Percentiles rank a stretch among this genome's conserved stretches.
These are phyloP conservation scores for Rhynchomys soricoides DNA, from an alignment of 2,113 vertebrate genomes.

Conservation along the genomic window DNA sequence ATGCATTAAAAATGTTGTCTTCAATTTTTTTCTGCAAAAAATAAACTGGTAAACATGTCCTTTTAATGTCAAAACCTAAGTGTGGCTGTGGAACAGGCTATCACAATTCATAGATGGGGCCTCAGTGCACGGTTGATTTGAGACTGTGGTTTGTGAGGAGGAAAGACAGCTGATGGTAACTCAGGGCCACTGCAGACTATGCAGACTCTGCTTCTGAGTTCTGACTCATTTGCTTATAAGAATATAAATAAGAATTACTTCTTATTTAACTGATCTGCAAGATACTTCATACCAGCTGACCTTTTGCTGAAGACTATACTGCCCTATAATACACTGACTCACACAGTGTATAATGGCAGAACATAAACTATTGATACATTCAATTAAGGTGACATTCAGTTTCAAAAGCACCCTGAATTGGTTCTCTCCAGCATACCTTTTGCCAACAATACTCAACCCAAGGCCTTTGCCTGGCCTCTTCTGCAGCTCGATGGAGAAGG, in stretches of 20 bases:
- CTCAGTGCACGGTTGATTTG: neutral
- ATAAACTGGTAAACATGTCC: neutral
- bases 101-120: neutral
- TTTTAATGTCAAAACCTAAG: neutral
- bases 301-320: neutral
- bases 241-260: too few species aligned
- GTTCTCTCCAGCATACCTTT: conserved; percentile 87
- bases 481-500: conserved; percentile 92
- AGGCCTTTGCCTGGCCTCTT: conserved; percentile 95
- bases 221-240: conserved; percentile 15
- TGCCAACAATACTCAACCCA: conserved; percentile 97
- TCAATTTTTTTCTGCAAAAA: neutral
- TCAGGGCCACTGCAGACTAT: neutral
- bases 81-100: neutral
- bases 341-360: neutral
- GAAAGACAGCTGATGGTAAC: neutral
- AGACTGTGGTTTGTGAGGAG: neutral
- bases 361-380: neutral
- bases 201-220: neutral
- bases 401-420: neutral
- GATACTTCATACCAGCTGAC: neutral
- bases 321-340: neutral
- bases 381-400: neutral
- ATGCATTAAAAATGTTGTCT: neutral
- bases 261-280: neutral